phyloP scores from a whole-genome alignment of 2,113 vertebrate genomes.

The Ahaetulla prasina region DNA sequence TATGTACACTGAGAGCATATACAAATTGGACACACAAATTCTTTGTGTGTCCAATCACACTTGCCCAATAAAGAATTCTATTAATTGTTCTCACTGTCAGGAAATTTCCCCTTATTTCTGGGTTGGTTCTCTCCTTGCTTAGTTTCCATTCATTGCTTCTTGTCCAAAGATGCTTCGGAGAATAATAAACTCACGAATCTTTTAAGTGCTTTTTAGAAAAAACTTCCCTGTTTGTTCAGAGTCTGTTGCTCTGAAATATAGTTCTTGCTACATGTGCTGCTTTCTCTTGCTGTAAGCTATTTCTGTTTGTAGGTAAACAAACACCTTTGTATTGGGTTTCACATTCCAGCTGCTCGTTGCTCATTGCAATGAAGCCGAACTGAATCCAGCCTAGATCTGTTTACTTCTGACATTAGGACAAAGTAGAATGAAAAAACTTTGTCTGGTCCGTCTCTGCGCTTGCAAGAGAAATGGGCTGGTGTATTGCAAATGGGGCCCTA shows the following conservation, averaged over 20 bases:
- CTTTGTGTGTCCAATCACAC: too few relatives aligned
- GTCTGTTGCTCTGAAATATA: neutral
- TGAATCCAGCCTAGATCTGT: neutral
- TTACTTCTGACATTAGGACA: neutral
- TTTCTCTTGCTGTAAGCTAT: neutral
- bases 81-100: too few relatives aligned
- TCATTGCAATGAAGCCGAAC: neutral
- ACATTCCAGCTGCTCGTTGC: neutral
- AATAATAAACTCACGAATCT: neutral
- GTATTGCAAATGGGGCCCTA: conserved; percentile 58
- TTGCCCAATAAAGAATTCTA: too few relatives aligned
- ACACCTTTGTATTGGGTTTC: neutral
- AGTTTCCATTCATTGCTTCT: neutral
- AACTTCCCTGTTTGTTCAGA: too few relatives aligned
- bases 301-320: neutral
- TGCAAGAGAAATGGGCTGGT: conserved; percentile 8
- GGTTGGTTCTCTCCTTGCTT: too few relatives aligned
- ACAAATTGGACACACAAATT: too few relatives aligned
- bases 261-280: neutral
- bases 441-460: neutral
- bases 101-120: too few relatives aligned
- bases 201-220: neutral
- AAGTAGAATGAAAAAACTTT: neutral
- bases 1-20: too few relatives aligned
- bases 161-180: neutral